Evolutionary conservation across 2,888 invertebrate genomes (phyloP).

Genomic region (Odontocolon sp.): DNA sequence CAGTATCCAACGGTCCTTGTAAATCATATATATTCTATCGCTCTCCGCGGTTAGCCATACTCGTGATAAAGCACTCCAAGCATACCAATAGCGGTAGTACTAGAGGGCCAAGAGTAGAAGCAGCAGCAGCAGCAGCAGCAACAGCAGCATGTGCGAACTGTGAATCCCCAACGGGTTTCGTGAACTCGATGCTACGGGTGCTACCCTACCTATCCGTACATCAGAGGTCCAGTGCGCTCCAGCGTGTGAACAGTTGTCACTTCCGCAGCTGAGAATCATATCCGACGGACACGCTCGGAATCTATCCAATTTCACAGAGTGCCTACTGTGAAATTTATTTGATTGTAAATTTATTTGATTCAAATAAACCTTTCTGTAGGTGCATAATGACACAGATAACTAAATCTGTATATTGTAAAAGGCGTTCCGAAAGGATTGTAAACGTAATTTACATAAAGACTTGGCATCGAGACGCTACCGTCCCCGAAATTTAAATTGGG

Average conservation of each 20-base stretch:
- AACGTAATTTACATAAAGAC: too few species aligned
- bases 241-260: conserved; percentile 51
- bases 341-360: too few species aligned
- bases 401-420: too few species aligned
- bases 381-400: too few species aligned
- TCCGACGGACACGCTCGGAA: conserved; percentile 41
- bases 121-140: conserved; percentile 14
- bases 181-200: conserved; percentile 20
- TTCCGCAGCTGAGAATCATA: conserved; percentile 50
- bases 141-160: conserved; percentile 29
- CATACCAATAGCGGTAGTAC: neutral
- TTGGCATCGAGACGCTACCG: too few species aligned
- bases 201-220: conserved; percentile 17
- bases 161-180: conserved; percentile 34
- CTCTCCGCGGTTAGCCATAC: conserved; percentile 23
- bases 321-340: too few species aligned
- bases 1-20: conserved; percentile 47
- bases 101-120: conserved; percentile 16
- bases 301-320: conserved; percentile 55
- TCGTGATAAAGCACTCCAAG: conserved; percentile 47
- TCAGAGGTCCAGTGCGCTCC: conserved; percentile 25
- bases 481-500: too few species aligned
- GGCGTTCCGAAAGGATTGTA: too few species aligned
- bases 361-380: too few species aligned
- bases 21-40: conserved; percentile 59